Percentiles rank a stretch among this genome's conserved stretches.
phyloP scores from a whole-genome alignment of 1,140 invertebrate genomes.

The Drosophila nigrodunni region DNA sequence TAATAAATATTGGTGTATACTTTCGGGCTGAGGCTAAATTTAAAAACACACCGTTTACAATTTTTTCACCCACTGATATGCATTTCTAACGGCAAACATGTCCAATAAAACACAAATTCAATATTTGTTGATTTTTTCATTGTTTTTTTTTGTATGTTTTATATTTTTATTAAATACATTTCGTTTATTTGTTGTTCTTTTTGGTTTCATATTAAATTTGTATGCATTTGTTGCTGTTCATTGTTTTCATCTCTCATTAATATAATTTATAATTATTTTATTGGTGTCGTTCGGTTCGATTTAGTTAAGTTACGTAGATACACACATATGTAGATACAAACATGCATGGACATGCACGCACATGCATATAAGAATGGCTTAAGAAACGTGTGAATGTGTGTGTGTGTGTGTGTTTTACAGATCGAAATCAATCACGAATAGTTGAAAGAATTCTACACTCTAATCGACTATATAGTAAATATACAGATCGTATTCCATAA shows the following conservation, averaged over 20 bases:
- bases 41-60: no score
- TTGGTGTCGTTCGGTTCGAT: conserved; percentile 37
- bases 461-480: conserved; percentile 16
- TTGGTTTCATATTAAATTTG: conserved; percentile 59
- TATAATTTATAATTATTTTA: conserved; percentile 45
- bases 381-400: background rate
- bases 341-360: conserved; percentile 9
- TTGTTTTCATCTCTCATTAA: conserved; percentile 52
- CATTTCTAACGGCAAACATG: no score
- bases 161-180: conserved; percentile 80
- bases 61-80: no score
- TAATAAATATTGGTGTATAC: background rate
- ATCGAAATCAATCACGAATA: conserved; percentile 11
- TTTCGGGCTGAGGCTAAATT: no score
- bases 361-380: conserved; percentile 38
- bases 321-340: conserved; percentile 41
- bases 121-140: conserved; percentile 17
- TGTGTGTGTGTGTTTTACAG: background rate
- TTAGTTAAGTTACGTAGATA: conserved; percentile 56
- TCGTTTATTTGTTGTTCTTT: conserved; percentile 59
- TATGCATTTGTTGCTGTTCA: conserved; percentile 64
- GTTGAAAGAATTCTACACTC: conserved; percentile 13
- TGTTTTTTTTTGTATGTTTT: conserved; percentile 53
- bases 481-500: conserved; percentile 8
- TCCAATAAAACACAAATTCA: conserved; percentile 8